Percentiles rank a stretch among this genome's conserved stretches.
Conservation (phyloP, 1,140 invertebrate genomes). For the Microplitis mediator region DNA sequence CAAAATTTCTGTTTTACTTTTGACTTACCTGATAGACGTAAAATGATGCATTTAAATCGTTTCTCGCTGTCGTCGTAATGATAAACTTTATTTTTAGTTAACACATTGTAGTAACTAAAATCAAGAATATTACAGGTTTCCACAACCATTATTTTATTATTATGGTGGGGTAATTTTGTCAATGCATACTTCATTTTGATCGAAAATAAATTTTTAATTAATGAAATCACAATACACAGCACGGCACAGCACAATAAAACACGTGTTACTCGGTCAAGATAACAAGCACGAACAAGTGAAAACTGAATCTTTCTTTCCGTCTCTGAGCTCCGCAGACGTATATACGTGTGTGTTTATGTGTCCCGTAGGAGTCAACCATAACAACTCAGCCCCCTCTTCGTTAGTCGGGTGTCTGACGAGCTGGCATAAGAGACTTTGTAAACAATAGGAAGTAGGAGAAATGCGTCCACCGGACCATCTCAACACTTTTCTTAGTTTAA, state of each 20-base stretch:
- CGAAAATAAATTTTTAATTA: neutral
- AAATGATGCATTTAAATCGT: neutral
- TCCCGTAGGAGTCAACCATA: neutral
- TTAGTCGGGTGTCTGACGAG: neutral
- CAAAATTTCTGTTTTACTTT: neutral
- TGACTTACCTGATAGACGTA: neutral
- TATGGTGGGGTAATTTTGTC: neutral
- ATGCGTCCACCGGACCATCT: neutral
- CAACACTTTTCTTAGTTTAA: neutral
- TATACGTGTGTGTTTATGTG: neutral
- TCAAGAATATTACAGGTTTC: neutral
- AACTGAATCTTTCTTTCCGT: neutral
- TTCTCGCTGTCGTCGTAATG: neutral
- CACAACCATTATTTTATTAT: neutral
- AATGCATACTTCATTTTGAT: neutral
- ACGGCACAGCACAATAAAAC: neutral
- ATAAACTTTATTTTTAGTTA: neutral
- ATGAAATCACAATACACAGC: neutral
- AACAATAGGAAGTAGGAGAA: neutral
- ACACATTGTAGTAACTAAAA: neutral
- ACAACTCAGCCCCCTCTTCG: neutral
- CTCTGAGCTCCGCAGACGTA: neutral
- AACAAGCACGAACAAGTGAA: neutral
- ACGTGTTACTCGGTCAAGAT: neutral
- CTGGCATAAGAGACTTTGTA: neutral